Conservation (phyloP, 1,140 invertebrate species). For the Saxidomus purpurata region DNA sequence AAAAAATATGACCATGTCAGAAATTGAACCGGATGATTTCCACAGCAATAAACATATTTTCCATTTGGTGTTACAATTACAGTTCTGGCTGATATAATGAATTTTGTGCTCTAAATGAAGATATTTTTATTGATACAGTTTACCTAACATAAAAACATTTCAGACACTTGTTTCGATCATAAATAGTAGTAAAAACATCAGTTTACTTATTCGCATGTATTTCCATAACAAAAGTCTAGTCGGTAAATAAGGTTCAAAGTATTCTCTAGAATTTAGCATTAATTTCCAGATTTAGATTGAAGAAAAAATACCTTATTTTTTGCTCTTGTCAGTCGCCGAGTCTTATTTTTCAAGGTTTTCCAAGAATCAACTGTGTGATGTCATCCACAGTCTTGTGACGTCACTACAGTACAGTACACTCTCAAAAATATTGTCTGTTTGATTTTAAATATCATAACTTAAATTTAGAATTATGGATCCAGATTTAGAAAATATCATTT, state of each 20-base stretch:
- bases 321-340: slow-evolving; percentile 37
- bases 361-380: slow-evolving; percentile 53
- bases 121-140: slow-evolving; percentile 54
- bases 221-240: slow-evolving; percentile 34
- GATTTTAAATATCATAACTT: slow-evolving; percentile 55
- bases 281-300: slow-evolving; percentile 27
- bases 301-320: slow-evolving; percentile 36
- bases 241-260: slow-evolving; percentile 25
- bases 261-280: slow-evolving; percentile 35
- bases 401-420: slow-evolving; percentile 53
- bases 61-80: slow-evolving; percentile 47
- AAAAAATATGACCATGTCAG: slow-evolving; percentile 51
- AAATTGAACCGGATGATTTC: slow-evolving; percentile 39
- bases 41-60: slow-evolving; percentile 49
- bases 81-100: slow-evolving; percentile 46
- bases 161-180: slow-evolving; percentile 47
- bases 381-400: slow-evolving; percentile 49
- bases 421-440: slow-evolving; percentile 54
- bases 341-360: slow-evolving; percentile 51
- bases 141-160: slow-evolving; percentile 59
- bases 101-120: slow-evolving; percentile 49
- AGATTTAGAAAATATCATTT: slow-evolving; percentile 53
- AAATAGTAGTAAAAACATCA: slow-evolving; percentile 37
- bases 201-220: slow-evolving; percentile 27
- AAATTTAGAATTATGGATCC: slow-evolving; percentile 54